phyloP scores from a whole-genome alignment of 2,888 invertebrate genomes.

The Latheticus oryzae region DNA sequence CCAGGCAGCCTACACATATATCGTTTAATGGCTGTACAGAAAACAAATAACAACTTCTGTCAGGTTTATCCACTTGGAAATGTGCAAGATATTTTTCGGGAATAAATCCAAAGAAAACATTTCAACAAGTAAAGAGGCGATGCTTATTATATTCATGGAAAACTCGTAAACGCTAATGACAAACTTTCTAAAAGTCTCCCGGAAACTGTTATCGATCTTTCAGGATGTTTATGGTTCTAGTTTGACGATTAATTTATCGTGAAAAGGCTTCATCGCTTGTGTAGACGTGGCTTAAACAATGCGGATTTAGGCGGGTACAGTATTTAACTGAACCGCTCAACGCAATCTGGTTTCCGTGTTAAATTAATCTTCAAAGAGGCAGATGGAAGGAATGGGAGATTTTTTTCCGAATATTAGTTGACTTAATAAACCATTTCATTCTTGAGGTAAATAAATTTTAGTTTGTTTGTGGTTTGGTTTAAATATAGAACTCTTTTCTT shows the following conservation, averaged over 20 bases:
- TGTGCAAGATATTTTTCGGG: constrained; percentile 12
- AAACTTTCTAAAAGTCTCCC: constrained; percentile 13
- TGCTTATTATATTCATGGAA: constrained; percentile 12
- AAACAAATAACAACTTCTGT: constrained; percentile 7
- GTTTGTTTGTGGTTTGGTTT: no score
- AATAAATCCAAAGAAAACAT: constrained; percentile 12
- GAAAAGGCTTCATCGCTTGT: constrained; percentile 15
- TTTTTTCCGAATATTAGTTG: no score
- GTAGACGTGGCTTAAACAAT: constrained; percentile 9
- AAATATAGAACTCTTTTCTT: no score
- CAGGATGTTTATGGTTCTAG: constrained; percentile 22
- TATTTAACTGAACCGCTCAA: neutral
- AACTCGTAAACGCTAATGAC: constrained; percentile 6
- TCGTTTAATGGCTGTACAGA: neutral
- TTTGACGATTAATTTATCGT: constrained; percentile 27
- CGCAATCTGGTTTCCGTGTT: neutral
- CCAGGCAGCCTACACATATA: constrained; percentile 14
- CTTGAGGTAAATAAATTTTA: no score
- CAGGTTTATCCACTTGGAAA: constrained; percentile 20
- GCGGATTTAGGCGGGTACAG: constrained; percentile 9
- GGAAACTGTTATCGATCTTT: constrained; percentile 25
- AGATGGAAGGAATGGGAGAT: neutral
- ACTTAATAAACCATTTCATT: no score
- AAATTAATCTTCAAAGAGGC: constrained; percentile 6
- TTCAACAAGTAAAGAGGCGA: neutral